Evolutionary conservation across 1,140 invertebrate species (phyloP), one percentile per base, ranked within the genome.

Genomic region (Spodoptera frugiperda): DNA sequence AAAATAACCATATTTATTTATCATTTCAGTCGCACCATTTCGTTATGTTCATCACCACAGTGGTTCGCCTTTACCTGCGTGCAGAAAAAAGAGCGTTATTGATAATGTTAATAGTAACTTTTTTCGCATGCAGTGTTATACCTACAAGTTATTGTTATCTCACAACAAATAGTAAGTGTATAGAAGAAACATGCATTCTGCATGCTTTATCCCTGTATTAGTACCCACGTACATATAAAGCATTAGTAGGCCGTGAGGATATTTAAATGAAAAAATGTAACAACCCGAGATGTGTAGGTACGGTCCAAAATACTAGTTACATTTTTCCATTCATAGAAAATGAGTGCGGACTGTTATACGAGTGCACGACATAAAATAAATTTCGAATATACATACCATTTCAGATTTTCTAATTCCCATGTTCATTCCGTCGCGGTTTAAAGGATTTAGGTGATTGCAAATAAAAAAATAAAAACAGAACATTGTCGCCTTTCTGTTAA

Each of bases 301-400:
- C 49, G 49, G 61, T 48, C 30, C 65, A 48, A 71, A 68, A 33
- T 33, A 39, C 51, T 59, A 53, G 82, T 88, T 84, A 89, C 88
- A 90, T 91, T 90, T 82, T 83, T 87, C 82, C 84, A 86, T 84
- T 84, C 82, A 39, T 63, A 53, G 76, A 82, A 84, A 84, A 91
- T 88, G 89, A 91, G 91, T 93, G 91, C 91, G 84, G 85, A 84
- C 82, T 82, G 85, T 87, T 87, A 87, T 78, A 84, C 86, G 78
- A 82, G 92, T 93, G 92, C 90, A 91, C 87, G 86, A 89, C 83
- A 91, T 75, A 85, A 82, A 83, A 84, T 82, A 85, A 89, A 86
- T 88, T 91, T 92, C 80, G 85, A 87, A 86, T 84, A 93, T 93
- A 93, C 92, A 84, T 93, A 93, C 92, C 91, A 85, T 91, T 83